Conservation (phyloP, 2,113 vertebrate species). For the Cichladusa arquata region DNA sequence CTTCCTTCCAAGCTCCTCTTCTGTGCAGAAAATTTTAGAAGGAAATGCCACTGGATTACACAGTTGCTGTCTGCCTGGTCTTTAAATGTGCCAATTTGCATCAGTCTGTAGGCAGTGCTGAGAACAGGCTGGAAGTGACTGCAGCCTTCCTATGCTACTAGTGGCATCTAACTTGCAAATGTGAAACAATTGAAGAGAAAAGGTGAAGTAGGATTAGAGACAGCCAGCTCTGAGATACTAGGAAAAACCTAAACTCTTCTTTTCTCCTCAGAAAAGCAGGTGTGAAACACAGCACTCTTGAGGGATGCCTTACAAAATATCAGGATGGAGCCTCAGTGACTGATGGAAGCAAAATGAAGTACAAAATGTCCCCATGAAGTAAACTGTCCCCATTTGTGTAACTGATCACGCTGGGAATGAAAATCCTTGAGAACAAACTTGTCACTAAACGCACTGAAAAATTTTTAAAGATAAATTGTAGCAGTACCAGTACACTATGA, state of each 20-base stretch:
- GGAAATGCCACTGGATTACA: conserved; percentile 57
- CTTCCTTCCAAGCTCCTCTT: conserved; percentile 45
- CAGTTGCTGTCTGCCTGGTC: conserved; percentile 47
- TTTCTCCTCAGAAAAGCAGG: not conserved
- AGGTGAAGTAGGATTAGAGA: not conserved
- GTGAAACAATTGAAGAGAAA: not conserved
- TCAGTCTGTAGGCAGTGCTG: conserved; percentile 32
- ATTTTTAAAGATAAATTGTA: not conserved
- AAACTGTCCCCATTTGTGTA: not conserved
- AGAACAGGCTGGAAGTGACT: conserved; percentile 30
- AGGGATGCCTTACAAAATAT: not conserved
- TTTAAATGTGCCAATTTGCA: conserved; percentile 30
- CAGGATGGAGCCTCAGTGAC: not conserved
- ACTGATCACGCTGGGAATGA: not conserved
- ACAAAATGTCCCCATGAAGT: not conserved
- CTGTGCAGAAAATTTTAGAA: conserved; percentile 27
- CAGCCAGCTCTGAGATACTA: not conserved
- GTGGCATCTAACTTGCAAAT: conserved; percentile 16
- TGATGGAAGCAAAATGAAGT: not conserved
- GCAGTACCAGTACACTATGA: not conserved
- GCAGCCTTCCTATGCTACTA: not conserved
- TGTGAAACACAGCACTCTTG: not conserved
- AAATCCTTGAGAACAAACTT: not conserved
- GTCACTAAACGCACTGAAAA: not conserved
- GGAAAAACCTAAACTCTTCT: not conserved